Base-by-base conservation (phyloP, 1,140 invertebrate species). In the Saxidomus purpurata region DNA sequence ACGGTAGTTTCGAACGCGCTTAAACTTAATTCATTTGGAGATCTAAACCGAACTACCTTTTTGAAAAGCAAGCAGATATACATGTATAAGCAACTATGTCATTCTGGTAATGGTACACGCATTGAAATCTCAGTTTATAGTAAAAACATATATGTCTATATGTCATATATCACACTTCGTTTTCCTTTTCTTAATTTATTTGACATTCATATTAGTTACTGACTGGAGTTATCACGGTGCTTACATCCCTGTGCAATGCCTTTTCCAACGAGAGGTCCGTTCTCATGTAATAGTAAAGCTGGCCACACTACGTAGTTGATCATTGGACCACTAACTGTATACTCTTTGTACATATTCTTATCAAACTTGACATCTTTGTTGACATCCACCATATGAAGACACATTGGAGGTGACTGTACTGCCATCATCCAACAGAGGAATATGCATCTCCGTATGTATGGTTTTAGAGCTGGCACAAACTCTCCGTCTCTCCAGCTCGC, bases 401-500 rank as follows among this genome's bases (percentile, higher is more conserved):
- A 38, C 80, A 82, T 63, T 31, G 80, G 36, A n/a, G 80, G 80
- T 3, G 80, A 22, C 80, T 82, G 80, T 22, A 82, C 61, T 0
- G 61, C 80, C 80, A 82, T 82, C 55, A 82, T 63, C 80, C 80
- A 82, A 47, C 55, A 38, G 0, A 82, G 36, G 38, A 82, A 67
- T 28, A 67, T 22, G 31, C 80, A 82, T 47, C 67, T 61, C 55
- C 38, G 31, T 43, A 82, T 82, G 22, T 36, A 82, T 28, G 80
- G 59, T 47, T 82, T 67, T 22, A 82, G 34, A 3, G 15, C 22
- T 40, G 80, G 55, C 1, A 67, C 34, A 82, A 28, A 49, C 6
- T 67, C 36, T 43, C 55, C 40, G 31, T 13, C 25, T 8, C 8
- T 43, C 80, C 80, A 82, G 22, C 55, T 67, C 17, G 34, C 80